These are phyloP conservation scores for Hippocampus barbouri DNA, from an alignment of 2,113 vertebrate species.

Conservation along the genomic window DNA sequence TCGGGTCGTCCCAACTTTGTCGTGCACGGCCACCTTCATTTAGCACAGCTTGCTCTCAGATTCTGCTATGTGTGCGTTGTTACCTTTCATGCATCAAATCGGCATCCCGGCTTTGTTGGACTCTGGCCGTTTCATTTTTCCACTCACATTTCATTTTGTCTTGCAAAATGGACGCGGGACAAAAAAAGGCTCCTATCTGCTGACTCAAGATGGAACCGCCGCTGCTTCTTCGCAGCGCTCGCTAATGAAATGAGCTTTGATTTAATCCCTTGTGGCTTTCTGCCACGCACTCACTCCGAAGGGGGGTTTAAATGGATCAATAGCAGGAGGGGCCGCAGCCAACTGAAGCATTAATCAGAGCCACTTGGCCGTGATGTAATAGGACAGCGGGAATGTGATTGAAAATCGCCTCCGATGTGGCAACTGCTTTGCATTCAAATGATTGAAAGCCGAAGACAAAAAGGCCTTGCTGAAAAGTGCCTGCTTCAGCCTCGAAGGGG, in stretches of 20 bases:
- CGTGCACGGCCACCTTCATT: no score
- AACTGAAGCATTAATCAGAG: constrained; percentile 54
- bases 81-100: background rate
- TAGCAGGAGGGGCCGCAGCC: constrained; percentile 39
- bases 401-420: constrained; percentile 12
- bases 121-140: no score
- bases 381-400: constrained; percentile 16
- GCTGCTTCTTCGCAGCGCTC: constrained; percentile 3
- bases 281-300: constrained; percentile 22
- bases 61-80: constrained; percentile 4
- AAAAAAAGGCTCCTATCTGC: constrained; percentile 32
- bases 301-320: constrained; percentile 45
- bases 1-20: no score
- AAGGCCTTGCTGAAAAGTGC: background rate
- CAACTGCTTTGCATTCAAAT: constrained; percentile 19
- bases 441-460: background rate
- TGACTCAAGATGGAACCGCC: constrained; percentile 26
- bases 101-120: background rate
- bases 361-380: constrained; percentile 25
- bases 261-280: constrained; percentile 32
- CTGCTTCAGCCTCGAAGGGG: background rate
- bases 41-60: background rate
- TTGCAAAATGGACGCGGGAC: background rate
- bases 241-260: constrained; percentile 42
- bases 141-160: background rate